Conservation (phyloP, 2,113 vertebrate genomes). For the Blennius ocellaris region DNA sequence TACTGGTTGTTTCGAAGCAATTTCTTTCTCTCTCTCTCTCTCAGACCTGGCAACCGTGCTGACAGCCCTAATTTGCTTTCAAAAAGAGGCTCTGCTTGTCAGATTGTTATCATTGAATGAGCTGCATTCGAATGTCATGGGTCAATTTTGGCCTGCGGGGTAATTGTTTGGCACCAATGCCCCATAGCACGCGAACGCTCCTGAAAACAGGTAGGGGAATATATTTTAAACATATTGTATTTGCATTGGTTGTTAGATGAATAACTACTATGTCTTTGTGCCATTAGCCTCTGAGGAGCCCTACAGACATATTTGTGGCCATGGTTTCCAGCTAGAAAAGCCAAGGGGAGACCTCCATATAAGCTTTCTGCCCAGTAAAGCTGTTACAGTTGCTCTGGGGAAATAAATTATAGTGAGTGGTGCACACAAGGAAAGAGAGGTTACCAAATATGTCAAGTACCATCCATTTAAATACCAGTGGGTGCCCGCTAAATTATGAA, state of each 20-base stretch:
- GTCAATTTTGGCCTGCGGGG: too few species aligned
- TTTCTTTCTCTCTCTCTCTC: too few species aligned
- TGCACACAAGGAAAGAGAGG: constrained; percentile 39
- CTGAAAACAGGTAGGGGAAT: constrained; percentile 17
- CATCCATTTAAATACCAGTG: constrained; percentile 68
- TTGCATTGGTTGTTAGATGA: constrained; percentile 26
- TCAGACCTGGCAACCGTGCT: too few species aligned
- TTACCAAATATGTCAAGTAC: constrained; percentile 63
- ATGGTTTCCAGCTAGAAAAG: constrained; percentile 49
- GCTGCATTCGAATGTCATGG: too few species aligned
- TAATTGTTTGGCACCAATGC: too few species aligned
- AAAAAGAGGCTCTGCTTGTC: too few species aligned
- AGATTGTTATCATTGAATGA: too few species aligned
- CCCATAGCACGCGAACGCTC: too few species aligned
- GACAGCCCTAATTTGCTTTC: too few species aligned
- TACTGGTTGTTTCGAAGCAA: too few species aligned
- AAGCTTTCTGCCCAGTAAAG: constrained; percentile 41
- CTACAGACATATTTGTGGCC: constrained; percentile 60
- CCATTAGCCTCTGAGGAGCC: constrained; percentile 49
- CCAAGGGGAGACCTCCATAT: constrained; percentile 44
- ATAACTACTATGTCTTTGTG: constrained; percentile 32
- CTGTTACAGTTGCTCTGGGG: constrained; percentile 49
- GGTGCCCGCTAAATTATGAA: constrained; percentile 43
- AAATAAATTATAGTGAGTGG: constrained; percentile 68
- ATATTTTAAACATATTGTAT: constrained; percentile 28